A percentile compares a stretch with the other conserved stretches of the same genome.
Evolutionary conservation across 2,888 invertebrate species (phyloP).

Genomic region (Timema podura): DNA sequence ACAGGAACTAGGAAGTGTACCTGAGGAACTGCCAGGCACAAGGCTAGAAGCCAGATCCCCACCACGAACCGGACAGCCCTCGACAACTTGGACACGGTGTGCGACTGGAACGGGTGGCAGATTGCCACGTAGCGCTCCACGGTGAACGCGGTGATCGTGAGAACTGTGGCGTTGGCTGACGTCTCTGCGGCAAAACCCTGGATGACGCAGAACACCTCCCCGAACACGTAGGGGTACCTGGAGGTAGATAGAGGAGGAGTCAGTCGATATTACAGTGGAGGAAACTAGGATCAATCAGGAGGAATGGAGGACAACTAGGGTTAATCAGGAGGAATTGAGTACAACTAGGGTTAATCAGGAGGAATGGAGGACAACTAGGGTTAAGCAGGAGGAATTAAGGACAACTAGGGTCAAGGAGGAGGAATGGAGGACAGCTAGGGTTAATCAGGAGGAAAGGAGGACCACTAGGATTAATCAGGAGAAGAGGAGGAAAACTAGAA

Average conservation of each 20-base stretch:
- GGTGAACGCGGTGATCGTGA: conserved; percentile 60
- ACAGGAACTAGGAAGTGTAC: background rate
- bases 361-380: too few species aligned
- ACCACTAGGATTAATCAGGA: too few species aligned
- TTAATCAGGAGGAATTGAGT: too few species aligned
- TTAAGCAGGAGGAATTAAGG: too few species aligned
- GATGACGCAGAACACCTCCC: conserved; percentile 71
- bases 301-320: too few species aligned
- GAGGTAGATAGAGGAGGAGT: conserved; percentile 35
- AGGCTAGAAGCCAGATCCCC: conserved; percentile 73
- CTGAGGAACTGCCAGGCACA: conserved; percentile 70
- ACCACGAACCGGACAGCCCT: conserved; percentile 68
- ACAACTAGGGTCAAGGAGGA: too few species aligned
- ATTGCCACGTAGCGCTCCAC: conserved; percentile 55
- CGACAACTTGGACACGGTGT: conserved; percentile 67
- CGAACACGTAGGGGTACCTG: conserved; percentile 72
- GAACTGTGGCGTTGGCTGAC: conserved; percentile 48
- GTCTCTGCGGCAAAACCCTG: conserved; percentile 63
- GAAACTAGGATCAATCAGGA: too few species aligned
- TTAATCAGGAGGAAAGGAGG: too few species aligned
- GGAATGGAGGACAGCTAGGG: too few species aligned
- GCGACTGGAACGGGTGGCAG: conserved; percentile 69
- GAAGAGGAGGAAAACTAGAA: too few species aligned
- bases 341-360: too few species aligned
- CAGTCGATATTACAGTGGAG: too few species aligned